phyloP scores from a whole-genome alignment of 2,797 vertebrate genomes.

The Microhierax caerulescens region DNA sequence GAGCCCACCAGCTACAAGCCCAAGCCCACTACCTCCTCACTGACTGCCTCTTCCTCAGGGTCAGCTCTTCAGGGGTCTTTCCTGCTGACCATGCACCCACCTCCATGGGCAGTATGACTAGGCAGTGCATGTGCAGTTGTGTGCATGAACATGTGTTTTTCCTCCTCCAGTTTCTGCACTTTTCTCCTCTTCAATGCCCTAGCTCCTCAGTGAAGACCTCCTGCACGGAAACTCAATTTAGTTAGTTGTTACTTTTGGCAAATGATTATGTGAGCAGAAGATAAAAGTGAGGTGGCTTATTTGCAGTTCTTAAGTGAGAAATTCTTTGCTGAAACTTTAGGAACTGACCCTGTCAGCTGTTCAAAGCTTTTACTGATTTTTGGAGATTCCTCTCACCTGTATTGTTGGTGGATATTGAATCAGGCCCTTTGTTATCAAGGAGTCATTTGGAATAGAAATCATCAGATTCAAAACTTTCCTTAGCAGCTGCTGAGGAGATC shows the following conservation, averaged over 20 bases:
- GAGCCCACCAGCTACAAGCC: fast-evolving
- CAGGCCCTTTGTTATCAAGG: neutral
- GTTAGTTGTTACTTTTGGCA: neutral
- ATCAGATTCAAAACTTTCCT: neutral
- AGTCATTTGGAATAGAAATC: neutral
- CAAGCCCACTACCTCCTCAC: neutral
- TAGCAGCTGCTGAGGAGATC: neutral
- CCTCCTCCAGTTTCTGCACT: neutral
- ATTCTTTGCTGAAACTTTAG: neutral
- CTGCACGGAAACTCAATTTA: neutral
- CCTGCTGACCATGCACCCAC: neutral
- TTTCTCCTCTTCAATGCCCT: neutral
- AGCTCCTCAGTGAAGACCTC: neutral
- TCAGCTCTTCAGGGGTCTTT: neutral
- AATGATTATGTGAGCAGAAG: neutral
- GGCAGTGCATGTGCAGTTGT: fast-evolving
- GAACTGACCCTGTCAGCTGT: neutral
- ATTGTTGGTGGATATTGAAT: neutral
- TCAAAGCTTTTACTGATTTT: constrained; percentile 15
- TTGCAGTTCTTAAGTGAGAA: neutral
- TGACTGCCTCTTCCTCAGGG: neutral
- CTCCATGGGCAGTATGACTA: neutral
- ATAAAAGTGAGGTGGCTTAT: neutral
- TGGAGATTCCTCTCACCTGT: neutral
- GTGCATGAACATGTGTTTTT: neutral